Evolutionary conservation across 2,888 invertebrate species (phyloP), one percentile per base, ranked within the genome.

Genomic region (Catocala sponsa): DNA sequence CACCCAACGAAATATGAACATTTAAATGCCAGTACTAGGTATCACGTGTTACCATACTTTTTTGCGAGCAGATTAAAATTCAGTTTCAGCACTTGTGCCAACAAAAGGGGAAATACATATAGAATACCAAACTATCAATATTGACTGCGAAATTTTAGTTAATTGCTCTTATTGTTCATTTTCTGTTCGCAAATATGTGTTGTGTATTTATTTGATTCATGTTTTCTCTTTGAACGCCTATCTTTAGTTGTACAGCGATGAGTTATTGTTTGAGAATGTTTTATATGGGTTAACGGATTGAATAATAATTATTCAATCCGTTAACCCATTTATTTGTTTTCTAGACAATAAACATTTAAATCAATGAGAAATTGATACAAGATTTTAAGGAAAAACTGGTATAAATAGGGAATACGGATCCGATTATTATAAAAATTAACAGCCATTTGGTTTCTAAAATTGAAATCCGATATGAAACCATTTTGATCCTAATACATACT

Each of bases 51-150:
- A 38, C 46, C 25, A 33, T 11, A 38, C 5, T 38, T 32, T 49
- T 49, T 42, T 55, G 50, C 25, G 43, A 44, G 5, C 15, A 32
- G 47, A 58, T 52, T 32, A 38, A 55, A 59, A 53, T 42, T 48
- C 33, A 48, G 48, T 50, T 59, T 54, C 46, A 55, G 41, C 50
- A 55, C n/a, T 42, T 33, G 38, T 55, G 13, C 46, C 33, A 55
- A 60, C 55, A 55, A 55, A 38, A 51, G 47, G 47, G 44, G 4
- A 44, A 50, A 44, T 46, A 48, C 41, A 52, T 53, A 43, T 5
- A 43, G 25, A 49, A 54, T 35, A 54, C 25, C 50, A 50, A 46
- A 60, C 44, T 10, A 44, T 55, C 44, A 50, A 41, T 51, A 55
- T 60, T 46, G 60, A 55, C 42, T 32, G 25, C 43, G 43, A 32